A percentile compares a stretch with the other conserved stretches of the same genome.
Evolutionary conservation across 1,140 invertebrate species (phyloP).

Genomic region (Drosophila arizonae): DNA sequence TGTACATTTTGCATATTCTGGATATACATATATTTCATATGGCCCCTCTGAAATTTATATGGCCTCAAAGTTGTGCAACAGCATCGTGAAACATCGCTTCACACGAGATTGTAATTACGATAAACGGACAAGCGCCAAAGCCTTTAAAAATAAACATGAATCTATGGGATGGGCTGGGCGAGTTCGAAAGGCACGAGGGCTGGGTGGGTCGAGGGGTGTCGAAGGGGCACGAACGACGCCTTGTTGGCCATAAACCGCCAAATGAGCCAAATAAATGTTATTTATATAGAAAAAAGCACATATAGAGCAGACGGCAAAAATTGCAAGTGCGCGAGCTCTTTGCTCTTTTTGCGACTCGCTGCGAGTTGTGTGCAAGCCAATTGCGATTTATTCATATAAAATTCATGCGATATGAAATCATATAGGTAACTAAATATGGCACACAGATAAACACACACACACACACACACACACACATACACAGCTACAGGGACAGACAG

Average conservation of each 20-base stretch:
- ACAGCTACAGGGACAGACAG: constrained; percentile 30
- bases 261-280: constrained; percentile 81
- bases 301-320: constrained; percentile 49
- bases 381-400: constrained; percentile 80
- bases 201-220: neutral
- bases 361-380: constrained; percentile 67
- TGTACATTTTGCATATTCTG: constrained; percentile 20
- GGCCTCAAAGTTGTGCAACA: constrained; percentile 73
- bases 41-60: constrained; percentile 55
- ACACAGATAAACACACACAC: constrained; percentile 38
- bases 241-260: constrained; percentile 73
- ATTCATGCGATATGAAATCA: constrained; percentile 77
- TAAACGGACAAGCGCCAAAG: constrained; percentile 58
- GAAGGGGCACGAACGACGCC: constrained; percentile 23
- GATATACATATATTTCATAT: constrained; percentile 21
- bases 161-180: constrained; percentile 38
- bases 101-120: constrained; percentile 81
- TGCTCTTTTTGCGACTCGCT: neutral
- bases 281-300: constrained; percentile 56
- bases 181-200: neutral
- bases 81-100: constrained; percentile 72
- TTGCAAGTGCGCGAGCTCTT: constrained; percentile 46
- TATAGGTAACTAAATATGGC: constrained; percentile 79
- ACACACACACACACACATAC: constrained; percentile 19
- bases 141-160: constrained; percentile 60